Conservation (phyloP, 2,888 invertebrate genomes). For the Pediacus dermestoides region DNA sequence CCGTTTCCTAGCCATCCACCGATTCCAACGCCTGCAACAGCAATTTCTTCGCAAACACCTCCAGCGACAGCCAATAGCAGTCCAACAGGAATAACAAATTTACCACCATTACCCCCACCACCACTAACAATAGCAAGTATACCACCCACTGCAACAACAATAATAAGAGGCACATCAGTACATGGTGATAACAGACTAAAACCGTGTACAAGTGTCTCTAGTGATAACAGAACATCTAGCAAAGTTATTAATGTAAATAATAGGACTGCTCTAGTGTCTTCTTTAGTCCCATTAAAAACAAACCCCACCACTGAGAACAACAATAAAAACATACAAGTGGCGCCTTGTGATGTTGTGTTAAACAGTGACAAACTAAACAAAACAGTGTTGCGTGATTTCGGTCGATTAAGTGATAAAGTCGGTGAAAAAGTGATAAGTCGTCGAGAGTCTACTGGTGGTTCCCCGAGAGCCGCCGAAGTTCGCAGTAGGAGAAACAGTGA, state of each 20-base stretch:
- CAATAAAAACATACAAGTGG: conserved; percentile 12
- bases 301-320: too few relatives aligned
- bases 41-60: conserved; percentile 43
- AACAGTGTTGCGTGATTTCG: too few relatives aligned
- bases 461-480: conserved; percentile 35
- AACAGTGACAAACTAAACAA: too few relatives aligned
- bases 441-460: conserved; percentile 32
- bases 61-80: conserved; percentile 33
- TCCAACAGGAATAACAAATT: not conserved
- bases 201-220: conserved; percentile 39
- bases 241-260: conserved; percentile 47
- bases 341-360: too few relatives aligned
- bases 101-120: conserved; percentile 22
- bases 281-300: conserved; percentile 27
- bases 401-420: too few relatives aligned
- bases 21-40: conserved; percentile 40
- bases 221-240: conserved; percentile 44
- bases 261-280: conserved; percentile 40
- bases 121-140: conserved; percentile 21
- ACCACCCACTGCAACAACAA: conserved; percentile 33
- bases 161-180: conserved; percentile 34
- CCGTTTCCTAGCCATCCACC: conserved; percentile 78
- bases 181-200: conserved; percentile 46
- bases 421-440: conserved; percentile 36
- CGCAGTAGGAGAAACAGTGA: conserved; percentile 43